Evolutionary conservation across 2,888 invertebrate species (phyloP), one percentile per base, ranked within the genome.

Genomic region (Vandiemenella viatica): DNA sequence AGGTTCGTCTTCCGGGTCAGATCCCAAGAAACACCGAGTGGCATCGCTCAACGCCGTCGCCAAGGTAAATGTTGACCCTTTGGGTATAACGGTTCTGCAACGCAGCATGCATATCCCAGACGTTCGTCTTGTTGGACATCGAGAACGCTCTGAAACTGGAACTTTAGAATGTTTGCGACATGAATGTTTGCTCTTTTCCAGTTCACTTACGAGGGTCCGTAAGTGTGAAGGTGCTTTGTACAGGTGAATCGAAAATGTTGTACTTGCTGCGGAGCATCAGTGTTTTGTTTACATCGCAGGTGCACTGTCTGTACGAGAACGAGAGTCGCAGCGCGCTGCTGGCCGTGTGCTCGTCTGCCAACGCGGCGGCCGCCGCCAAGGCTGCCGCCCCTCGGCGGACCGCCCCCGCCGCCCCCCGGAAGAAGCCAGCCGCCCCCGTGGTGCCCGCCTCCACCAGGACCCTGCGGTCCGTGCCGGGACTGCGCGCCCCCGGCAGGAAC

Each of bases 261-360:
- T n/a, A n/a, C n/a, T n/a, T n/a, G n/a, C n/a, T n/a, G n/a, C n/a
- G n/a, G n/a, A n/a, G n/a, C n/a, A n/a, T n/a, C n/a, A n/a, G n/a
- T n/a, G n/a, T n/a, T n/a, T n/a, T n/a, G n/a, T n/a, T n/a, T n/a
- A n/a, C n/a, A n/a, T n/a, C n/a, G n/a, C n/a, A n/a, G n/a, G 90
- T 91, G 2, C 89, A 90, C 63, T 89, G 89, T 61, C 71, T 91
- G 19, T 90, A 90, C 61, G 90, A 90, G 66, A 90, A 90, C 62
- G 90, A 90, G 67, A 80, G 83, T 45, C 49, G 47, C 19, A 46
- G 48, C 8, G 56, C 49, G 20, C 22, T 46, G 49, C 41, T 42
- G 43, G 54, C 37, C 10, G 43, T 49, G 37, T 53, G 42, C 50
- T 48, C 55, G 45, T 45, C 56, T 46, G n/a, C 46, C 40, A n/a